These are phyloP conservation scores for Temnothorax ravouxi DNA, from an alignment of 2,888 invertebrate species.

Conservation along the genomic window DNA sequence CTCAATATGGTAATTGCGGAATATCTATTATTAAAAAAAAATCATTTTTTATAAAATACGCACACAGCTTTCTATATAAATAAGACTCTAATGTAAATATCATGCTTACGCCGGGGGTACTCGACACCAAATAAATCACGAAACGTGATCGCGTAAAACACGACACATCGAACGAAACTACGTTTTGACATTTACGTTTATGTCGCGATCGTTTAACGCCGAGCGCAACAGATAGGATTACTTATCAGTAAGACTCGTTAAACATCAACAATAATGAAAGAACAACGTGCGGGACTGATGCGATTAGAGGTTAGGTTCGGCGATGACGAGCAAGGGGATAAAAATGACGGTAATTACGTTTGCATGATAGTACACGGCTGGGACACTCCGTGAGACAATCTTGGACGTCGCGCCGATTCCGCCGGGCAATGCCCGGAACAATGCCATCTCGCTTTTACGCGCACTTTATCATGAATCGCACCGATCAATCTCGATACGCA, in stretches of 20 bases:
- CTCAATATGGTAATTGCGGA: neutral
- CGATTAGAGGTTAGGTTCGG: constrained; percentile 53
- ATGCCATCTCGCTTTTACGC: constrained; percentile 78
- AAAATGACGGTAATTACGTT: constrained; percentile 89
- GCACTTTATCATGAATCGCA: constrained; percentile 17
- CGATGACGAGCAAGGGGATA: neutral
- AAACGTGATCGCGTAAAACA: neutral
- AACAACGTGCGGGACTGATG: constrained; percentile 74
- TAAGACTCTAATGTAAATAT: neutral
- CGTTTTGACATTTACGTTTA: neutral
- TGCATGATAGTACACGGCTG: constrained; percentile 91
- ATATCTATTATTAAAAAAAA: neutral
- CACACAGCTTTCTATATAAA: neutral
- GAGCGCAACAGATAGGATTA: neutral
- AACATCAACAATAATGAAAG: constrained; percentile 81
- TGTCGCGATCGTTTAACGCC: neutral
- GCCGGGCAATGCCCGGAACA: constrained; percentile 79
- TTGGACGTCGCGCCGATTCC: constrained; percentile 77
- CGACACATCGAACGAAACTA: neutral
- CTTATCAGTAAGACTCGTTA: constrained; percentile 35
- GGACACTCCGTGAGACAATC: constrained; percentile 85
- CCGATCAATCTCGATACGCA: too few relatives aligned
- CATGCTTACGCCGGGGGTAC: neutral
- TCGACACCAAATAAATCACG: neutral
- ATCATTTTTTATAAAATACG: neutral